Percentiles rank a stretch among this genome's conserved stretches.
These are phyloP conservation scores for Moxostoma hubbsi DNA, from an alignment of 2,797 vertebrate species.

Conservation along the genomic window DNA sequence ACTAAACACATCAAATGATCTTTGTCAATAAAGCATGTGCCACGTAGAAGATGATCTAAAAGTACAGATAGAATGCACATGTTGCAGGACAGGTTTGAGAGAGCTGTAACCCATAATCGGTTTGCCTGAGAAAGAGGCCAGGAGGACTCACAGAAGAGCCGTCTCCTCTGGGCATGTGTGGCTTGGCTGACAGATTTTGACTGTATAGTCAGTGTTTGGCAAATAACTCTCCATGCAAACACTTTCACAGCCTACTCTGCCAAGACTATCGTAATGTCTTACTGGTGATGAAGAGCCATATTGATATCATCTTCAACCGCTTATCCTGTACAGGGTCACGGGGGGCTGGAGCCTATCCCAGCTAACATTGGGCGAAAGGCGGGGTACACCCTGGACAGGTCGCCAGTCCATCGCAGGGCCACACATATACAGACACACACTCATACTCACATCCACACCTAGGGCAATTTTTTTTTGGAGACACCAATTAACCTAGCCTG, in stretches of 20 bases:
- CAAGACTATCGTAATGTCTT: conserved; percentile 13
- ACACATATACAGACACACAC: too few species aligned
- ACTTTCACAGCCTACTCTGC: neutral
- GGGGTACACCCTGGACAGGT: too few species aligned
- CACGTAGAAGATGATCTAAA: conserved; percentile 24
- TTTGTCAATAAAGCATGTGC: conserved; percentile 21
- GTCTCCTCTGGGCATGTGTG: conserved; percentile 36
- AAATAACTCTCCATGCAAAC: conserved; percentile 3
- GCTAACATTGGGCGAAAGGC: too few species aligned
- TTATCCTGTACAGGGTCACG: too few species aligned
- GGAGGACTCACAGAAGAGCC: neutral
- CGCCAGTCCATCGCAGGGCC: too few species aligned
- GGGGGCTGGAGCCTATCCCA: too few species aligned
- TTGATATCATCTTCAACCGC: too few species aligned
- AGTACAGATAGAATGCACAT: conserved; percentile 29
- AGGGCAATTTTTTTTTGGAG: too few species aligned
- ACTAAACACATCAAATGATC: neutral
- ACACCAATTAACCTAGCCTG: too few species aligned
- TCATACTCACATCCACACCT: too few species aligned
- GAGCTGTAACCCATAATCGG: conserved; percentile 17
- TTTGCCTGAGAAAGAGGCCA: neutral
- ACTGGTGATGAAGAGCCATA: neutral
- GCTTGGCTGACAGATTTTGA: conserved; percentile 31
- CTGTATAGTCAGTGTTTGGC: conserved; percentile 16
- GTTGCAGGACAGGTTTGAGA: conserved; percentile 37